Evolutionary conservation across 2,888 invertebrate genomes (phyloP), one percentile per base, ranked within the genome.

Genomic region (Thelaira solivaga): DNA sequence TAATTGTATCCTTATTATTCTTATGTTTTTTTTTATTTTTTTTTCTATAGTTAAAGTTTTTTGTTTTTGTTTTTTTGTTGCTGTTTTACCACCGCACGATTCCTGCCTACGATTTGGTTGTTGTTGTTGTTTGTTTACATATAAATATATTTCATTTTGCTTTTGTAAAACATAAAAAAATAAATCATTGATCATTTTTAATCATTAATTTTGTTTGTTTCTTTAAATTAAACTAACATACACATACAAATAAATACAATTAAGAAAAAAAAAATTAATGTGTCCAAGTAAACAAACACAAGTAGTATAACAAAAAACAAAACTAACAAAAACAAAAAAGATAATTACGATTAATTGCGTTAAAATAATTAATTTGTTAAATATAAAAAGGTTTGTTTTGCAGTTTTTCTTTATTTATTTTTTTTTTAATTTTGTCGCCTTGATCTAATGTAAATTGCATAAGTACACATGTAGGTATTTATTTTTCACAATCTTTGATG

Each of bases 21-120:
- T 57, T 67, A 53, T 62, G 29, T 69, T 59, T 34, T 34, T 34
- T 2, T 6, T 45, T 45, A 2, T 18, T 1, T 47, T 61, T 59
- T 67, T 72, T 39, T 71, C 80, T 84, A 84, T 85, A 78, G 59
- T 73, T 80, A 76, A 76, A 77, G 73, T 80, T 47, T 55, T 72
- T 69, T 36, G 51, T 75, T 75, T 34, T 53, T 71, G 53, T 62
- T 13, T 69, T 53, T 49, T 74, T 39, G 36, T 71, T 69, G 68
- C 76, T 79, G 72, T 77, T 80, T 79, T 82, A 82, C 85, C 88
- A 86, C 88, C 88, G 88, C 88, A 88, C 88, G 88, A 78, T 88
- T 87, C 88, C 88, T 88, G 88, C 88, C 88, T 88, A 88, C 86
- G 87, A 84, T 88, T 88, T 85, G 84, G 83, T 83, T 86, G 81